phyloP scores from a whole-genome alignment of 2,888 invertebrate species.

The Thera britannica region DNA sequence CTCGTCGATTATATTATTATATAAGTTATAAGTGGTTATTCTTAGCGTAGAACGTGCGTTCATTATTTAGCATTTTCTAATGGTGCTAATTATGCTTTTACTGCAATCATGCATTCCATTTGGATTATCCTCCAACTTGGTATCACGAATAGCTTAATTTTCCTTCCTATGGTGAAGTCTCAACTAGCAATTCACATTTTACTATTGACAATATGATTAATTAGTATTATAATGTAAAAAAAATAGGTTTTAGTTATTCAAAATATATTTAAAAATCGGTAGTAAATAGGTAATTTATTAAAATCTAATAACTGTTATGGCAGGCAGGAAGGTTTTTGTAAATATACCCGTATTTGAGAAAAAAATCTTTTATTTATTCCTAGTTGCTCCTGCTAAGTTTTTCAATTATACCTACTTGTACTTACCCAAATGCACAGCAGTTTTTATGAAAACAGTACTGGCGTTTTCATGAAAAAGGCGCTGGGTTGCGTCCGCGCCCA shows the following conservation, averaged over 20 bases:
- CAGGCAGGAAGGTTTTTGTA: constrained; percentile 32
- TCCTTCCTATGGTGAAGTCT: constrained; percentile 8
- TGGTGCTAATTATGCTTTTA: constrained; percentile 34
- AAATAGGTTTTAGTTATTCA: constrained; percentile 17
- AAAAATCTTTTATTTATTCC: constrained; percentile 12
- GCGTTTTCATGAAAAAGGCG: no score
- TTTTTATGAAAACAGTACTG: no score
- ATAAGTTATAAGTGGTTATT: constrained; percentile 49
- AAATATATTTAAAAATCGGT: not conserved
- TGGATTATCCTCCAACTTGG: constrained; percentile 30
- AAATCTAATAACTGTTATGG: constrained; percentile 20
- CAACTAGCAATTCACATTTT: constrained; percentile 11
- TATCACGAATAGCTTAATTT: constrained; percentile 13
- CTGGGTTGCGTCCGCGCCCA: no score
- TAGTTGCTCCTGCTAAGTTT: no score
- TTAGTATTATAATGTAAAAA: constrained; percentile 13
- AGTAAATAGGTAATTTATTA: constrained; percentile 20
- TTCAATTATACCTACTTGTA: no score
- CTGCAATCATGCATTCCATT: constrained; percentile 52
- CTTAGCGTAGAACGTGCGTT: constrained; percentile 24
- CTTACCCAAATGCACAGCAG: no score
- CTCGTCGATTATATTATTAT: constrained; percentile 38
- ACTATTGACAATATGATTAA: constrained; percentile 9
- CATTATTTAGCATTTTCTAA: constrained; percentile 32
- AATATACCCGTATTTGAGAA: constrained; percentile 30